These are phyloP conservation scores for Myrmecobius fasciatus DNA, from an alignment of 2,113 vertebrate genomes.

Conservation along the genomic window DNA sequence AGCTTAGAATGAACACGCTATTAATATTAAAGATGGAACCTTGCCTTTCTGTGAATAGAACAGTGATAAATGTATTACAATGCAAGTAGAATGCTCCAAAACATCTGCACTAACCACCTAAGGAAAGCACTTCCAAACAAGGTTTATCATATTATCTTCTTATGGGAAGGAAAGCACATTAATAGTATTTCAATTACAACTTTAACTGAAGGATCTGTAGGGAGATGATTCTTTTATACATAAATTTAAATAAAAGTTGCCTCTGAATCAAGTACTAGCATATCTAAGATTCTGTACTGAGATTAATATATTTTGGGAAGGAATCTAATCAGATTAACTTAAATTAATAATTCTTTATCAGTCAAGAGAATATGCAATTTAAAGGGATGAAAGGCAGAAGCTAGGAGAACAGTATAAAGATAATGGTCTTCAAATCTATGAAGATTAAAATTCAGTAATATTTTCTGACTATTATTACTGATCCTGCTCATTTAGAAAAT, in stretches of 20 bases:
- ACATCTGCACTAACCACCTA: neutral
- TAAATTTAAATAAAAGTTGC: neutral
- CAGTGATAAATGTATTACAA: neutral
- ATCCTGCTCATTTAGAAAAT: neutral
- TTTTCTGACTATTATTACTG: neutral
- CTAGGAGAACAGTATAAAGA: neutral
- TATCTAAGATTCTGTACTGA: neutral
- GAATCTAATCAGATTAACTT: neutral
- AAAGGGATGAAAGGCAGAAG: neutral
- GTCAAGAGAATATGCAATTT: neutral
- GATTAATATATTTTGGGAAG: neutral
- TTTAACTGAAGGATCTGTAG: neutral
- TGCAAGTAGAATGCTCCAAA: neutral
- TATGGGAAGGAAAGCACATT: neutral
- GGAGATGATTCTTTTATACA: neutral
- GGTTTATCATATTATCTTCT: neutral
- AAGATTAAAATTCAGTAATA: neutral
- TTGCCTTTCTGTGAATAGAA: neutral
- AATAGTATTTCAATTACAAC: neutral
- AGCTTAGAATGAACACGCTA: neutral
- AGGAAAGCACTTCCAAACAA: neutral
- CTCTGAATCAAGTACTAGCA: neutral
- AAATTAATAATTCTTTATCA: neutral
- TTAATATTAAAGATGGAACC: neutral
- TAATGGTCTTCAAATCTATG: conserved; percentile 24